A percentile compares a stretch with the other conserved stretches of the same genome.
phyloP scores from a whole-genome alignment of 2,113 vertebrate genomes.

The Chiloscyllium plagiosum region DNA sequence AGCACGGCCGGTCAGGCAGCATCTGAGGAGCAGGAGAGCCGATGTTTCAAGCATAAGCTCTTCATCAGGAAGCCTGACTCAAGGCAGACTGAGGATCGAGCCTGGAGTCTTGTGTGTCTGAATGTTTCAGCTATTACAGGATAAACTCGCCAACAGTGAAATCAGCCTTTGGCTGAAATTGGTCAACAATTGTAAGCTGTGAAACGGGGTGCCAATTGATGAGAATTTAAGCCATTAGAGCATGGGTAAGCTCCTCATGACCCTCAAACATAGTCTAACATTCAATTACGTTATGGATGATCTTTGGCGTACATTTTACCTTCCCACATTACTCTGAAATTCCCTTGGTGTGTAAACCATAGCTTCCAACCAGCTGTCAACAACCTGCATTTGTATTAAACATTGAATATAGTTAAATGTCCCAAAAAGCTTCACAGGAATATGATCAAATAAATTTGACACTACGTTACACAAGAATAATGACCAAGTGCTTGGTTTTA shows the following conservation, averaged over 20 bases:
- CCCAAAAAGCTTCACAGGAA: neutral
- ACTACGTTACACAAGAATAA: neutral
- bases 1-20: too few species aligned
- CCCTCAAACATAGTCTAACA: neutral
- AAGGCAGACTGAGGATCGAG: neutral
- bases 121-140: neutral
- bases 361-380: neutral
- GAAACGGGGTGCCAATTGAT: neutral
- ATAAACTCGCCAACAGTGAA: neutral
- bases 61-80: neutral
- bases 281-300: neutral
- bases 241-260: neutral
- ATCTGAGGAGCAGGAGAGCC: too few species aligned
- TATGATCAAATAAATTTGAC: neutral
- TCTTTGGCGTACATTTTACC: neutral
- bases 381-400: neutral
- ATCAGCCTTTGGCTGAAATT: neutral
- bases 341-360: neutral
- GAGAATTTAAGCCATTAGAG: neutral
- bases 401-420: neutral
- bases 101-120: neutral
- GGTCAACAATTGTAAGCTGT: neutral
- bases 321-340: neutral
- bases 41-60: too few species aligned
- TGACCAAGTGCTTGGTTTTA: neutral